Conservation (phyloP, 1,140 invertebrate genomes). For the Bombus huntii region DNA sequence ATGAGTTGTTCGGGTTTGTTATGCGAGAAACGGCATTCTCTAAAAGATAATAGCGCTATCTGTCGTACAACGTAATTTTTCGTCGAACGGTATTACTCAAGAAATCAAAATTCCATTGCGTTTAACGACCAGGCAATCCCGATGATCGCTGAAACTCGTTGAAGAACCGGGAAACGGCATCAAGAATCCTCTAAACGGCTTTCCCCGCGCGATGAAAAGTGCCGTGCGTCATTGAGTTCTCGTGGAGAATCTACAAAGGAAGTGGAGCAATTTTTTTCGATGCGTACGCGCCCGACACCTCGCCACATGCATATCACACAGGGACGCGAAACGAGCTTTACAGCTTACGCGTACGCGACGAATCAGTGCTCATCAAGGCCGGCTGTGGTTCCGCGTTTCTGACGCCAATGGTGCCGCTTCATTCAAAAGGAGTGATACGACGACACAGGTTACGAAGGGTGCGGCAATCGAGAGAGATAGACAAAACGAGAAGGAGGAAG, state of each 20-base stretch:
- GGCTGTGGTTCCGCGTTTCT: not conserved
- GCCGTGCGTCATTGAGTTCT: not conserved
- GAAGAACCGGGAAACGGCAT: not conserved
- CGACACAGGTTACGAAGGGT: slow-evolving; percentile 28
- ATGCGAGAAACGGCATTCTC: slow-evolving; percentile 1
- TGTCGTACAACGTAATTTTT: not conserved
- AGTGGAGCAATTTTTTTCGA: slow-evolving; percentile 33
- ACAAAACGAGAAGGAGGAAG: not conserved
- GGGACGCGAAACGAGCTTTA: not conserved
- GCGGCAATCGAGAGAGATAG: slow-evolving; percentile 51
- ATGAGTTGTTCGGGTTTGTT: slow-evolving; percentile 37
- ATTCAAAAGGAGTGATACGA: slow-evolving; percentile 34
- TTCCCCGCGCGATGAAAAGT: not conserved
- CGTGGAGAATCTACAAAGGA: not conserved
- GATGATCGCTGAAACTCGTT: not conserved
- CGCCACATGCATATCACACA: not conserved
- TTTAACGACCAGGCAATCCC: not conserved
- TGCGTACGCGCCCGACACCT: slow-evolving; percentile 4
- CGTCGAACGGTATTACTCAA: not conserved
- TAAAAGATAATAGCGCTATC: not conserved
- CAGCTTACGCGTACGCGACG: slow-evolving; percentile 5
- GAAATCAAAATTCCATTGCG: not conserved
- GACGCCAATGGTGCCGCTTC: not conserved
- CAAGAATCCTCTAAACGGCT: not conserved
- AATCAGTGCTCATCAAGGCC: slow-evolving; percentile 48